Evolutionary conservation across 2,113 vertebrate genomes (phyloP).

Genomic region (Riparia riparia): DNA sequence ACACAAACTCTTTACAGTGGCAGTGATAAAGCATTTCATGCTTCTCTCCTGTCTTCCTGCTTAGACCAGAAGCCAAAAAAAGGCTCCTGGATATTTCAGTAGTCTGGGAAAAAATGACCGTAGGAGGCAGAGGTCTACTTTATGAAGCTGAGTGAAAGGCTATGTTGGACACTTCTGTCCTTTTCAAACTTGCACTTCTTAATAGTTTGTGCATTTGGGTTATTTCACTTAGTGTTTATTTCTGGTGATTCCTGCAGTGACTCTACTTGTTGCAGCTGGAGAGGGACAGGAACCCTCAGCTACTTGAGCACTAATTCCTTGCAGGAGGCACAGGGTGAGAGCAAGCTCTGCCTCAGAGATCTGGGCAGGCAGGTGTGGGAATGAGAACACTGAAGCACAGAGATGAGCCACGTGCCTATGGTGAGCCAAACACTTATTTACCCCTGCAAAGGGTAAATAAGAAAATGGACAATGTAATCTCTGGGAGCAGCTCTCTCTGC

Average conservation of each 20-base stretch:
- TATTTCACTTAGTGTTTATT: neutral
- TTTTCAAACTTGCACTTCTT: neutral
- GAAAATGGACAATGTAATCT: neutral
- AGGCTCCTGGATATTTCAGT: neutral
- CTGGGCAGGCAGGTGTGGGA: neutral
- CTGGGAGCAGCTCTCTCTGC: neutral
- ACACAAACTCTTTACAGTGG: neutral
- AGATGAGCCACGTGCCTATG: neutral
- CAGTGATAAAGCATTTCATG: neutral
- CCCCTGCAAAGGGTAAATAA: neutral
- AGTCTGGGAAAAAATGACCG: neutral
- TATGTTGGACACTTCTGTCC: neutral
- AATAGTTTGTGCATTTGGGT: neutral
- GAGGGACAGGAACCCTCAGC: neutral
- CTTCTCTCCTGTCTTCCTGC: neutral
- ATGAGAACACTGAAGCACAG: fast-evolving
- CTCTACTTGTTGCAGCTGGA: neutral
- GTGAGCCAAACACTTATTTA: neutral
- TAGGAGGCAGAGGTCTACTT: neutral
- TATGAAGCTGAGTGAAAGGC: neutral
- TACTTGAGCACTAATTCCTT: neutral
- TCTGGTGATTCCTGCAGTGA: neutral
- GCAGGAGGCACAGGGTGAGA: neutral
- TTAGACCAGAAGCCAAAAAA: neutral
- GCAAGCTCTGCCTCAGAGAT: neutral